A percentile compares a stretch with the other conserved stretches of the same genome.
These are phyloP conservation scores for Beroe ovata DNA, from an alignment of 37 sponge, comb jelly and placozoan genomes.

Conservation along the genomic window DNA sequence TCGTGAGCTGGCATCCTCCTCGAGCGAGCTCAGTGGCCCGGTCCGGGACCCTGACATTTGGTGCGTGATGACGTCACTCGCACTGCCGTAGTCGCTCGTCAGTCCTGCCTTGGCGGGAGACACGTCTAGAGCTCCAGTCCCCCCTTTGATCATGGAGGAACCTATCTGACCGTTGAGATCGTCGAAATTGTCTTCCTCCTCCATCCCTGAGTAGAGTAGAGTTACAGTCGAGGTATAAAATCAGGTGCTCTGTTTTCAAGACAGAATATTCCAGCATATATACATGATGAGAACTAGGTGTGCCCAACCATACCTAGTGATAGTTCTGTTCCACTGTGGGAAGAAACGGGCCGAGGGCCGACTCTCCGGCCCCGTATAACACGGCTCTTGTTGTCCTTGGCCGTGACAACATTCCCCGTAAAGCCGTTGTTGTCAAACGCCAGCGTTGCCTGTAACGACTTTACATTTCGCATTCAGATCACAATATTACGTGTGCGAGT, in stretches of 20 bases:
- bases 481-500: too few species aligned
- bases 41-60: constrained; percentile 41
- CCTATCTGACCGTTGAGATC: constrained; percentile 56
- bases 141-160: background rate
- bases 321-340: constrained; percentile 43
- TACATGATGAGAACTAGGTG: background rate
- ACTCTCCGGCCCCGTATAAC: constrained; percentile 57
- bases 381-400: constrained; percentile 18
- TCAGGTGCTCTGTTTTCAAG: background rate
- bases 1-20: constrained; percentile 19
- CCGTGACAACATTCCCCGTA: constrained; percentile 19
- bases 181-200: constrained; percentile 41
- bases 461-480: too few species aligned
- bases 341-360: constrained; percentile 25
- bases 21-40: constrained; percentile 31
- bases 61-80: constrained; percentile 45
- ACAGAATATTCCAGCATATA: background rate
- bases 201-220: background rate
- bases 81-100: constrained; percentile 64
- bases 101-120: background rate
- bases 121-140: background rate
- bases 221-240: background rate
- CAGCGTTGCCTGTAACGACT: constrained; percentile 21
- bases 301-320: constrained; percentile 4
- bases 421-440: constrained; percentile 46